phyloP scores from a whole-genome alignment of 2,888 invertebrate species.

The Philopedon plagiatum region DNA sequence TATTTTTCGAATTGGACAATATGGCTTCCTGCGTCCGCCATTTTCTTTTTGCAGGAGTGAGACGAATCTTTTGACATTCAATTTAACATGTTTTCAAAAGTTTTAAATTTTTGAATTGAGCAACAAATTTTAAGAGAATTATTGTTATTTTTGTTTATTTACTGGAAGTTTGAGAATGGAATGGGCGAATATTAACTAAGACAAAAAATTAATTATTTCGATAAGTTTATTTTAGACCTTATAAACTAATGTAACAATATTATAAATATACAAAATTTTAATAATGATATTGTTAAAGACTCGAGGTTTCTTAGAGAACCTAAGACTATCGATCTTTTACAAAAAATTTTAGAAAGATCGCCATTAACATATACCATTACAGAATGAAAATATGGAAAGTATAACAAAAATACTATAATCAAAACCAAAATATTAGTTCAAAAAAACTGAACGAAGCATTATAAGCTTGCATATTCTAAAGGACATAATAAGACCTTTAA shows the following conservation, averaged over 20 bases:
- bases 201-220: too few species aligned
- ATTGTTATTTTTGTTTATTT: too few species aligned
- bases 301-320: neutral
- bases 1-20: too few species aligned
- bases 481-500: neutral
- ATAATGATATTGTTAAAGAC: conserved; percentile 20
- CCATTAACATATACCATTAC: neutral
- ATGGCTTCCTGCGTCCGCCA: too few species aligned
- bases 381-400: neutral
- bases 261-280: conserved; percentile 61
- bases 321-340: neutral
- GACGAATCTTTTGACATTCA: too few species aligned
- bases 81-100: too few species aligned
- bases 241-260: conserved; percentile 4
- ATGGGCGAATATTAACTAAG: too few species aligned
- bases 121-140: too few species aligned
- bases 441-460: conserved; percentile 21
- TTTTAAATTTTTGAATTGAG: too few species aligned
- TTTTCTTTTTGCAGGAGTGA: too few species aligned
- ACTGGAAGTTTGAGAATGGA: too few species aligned
- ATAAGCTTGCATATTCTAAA: neutral
- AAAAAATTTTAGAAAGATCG: neutral
- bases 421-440: conserved; percentile 11
- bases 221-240: conserved; percentile 11
- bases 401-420: neutral